Conservation (phyloP, 2,113 vertebrate species). For the Mixornis gularis region DNA sequence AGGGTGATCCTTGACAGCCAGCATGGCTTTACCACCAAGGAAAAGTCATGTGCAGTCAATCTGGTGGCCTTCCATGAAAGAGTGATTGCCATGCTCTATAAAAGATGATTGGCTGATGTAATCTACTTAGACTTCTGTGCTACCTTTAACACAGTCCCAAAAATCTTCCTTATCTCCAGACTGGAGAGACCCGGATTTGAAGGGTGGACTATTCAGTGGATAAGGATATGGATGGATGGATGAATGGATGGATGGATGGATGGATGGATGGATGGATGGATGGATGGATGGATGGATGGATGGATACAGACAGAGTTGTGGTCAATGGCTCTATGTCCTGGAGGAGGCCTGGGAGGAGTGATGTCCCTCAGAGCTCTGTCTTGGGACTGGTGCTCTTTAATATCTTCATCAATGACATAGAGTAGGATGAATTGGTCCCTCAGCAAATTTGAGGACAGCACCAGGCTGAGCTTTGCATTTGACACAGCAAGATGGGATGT, state of each 20-base stretch:
- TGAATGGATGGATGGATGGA: not conserved
- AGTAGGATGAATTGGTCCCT: not conserved
- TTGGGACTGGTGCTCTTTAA: not conserved
- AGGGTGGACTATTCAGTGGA: not conserved
- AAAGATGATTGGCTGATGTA: not conserved
- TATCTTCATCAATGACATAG: not conserved
- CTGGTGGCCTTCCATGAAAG: not conserved
- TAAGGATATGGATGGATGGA: not conserved
- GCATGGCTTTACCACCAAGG: not conserved
- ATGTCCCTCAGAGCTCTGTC: not conserved
- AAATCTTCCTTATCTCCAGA: not conserved
- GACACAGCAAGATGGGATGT: not conserved
- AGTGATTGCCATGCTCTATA: not conserved
- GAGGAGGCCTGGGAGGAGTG: not conserved
- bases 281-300: not conserved
- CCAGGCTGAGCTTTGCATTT: not conserved
- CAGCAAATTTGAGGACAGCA: not conserved
- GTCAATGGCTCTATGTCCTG: not conserved
- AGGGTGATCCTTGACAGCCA: not conserved
- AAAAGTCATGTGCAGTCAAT: accelerated
- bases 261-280: not conserved
- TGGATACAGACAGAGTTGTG: not conserved
- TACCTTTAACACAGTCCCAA: not conserved
- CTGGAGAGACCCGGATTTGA: not conserved
- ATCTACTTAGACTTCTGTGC: not conserved